A percentile compares a stretch with the other conserved stretches of the same genome.
phyloP scores from a whole-genome alignment of 1,140 invertebrate genomes.

The Tetramorium parvispinum region DNA sequence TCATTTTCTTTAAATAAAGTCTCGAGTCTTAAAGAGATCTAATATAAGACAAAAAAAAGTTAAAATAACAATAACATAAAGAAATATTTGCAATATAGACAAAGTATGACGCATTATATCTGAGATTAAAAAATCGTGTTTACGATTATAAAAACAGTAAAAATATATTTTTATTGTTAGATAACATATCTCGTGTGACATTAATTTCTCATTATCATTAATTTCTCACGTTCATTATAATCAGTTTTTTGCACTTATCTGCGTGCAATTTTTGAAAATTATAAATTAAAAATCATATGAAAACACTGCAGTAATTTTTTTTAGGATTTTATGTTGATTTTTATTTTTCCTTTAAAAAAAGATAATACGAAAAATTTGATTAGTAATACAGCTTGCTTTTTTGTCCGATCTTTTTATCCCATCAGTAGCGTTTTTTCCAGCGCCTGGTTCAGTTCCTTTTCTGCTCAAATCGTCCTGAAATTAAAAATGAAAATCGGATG shows the following conservation, averaged over 20 bases:
- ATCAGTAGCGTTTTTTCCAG: background rate
- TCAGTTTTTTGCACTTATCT: background rate
- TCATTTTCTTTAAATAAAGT: background rate
- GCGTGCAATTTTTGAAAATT: background rate
- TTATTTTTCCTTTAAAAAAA: background rate
- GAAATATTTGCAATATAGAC: background rate
- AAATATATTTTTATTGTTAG: constrained; percentile 1
- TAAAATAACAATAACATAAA: background rate
- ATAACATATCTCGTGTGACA: background rate
- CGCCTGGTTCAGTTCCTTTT: background rate
- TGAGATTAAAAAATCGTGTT: background rate
- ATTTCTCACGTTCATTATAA: background rate
- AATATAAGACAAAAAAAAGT: background rate
- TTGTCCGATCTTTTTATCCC: background rate
- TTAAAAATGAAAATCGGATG: constrained; percentile 17
- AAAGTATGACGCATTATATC: background rate
- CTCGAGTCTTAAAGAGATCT: background rate
- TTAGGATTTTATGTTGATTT: background rate
- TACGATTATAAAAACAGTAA: background rate
- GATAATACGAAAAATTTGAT: background rate
- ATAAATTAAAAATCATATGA: background rate
- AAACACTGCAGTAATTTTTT: background rate
- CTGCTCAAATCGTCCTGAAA: constrained; percentile 7
- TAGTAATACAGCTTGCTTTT: background rate
- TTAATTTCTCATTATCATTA: background rate